Conservation (phyloP, 2,888 invertebrate genomes). For the Theretra japonica region DNA sequence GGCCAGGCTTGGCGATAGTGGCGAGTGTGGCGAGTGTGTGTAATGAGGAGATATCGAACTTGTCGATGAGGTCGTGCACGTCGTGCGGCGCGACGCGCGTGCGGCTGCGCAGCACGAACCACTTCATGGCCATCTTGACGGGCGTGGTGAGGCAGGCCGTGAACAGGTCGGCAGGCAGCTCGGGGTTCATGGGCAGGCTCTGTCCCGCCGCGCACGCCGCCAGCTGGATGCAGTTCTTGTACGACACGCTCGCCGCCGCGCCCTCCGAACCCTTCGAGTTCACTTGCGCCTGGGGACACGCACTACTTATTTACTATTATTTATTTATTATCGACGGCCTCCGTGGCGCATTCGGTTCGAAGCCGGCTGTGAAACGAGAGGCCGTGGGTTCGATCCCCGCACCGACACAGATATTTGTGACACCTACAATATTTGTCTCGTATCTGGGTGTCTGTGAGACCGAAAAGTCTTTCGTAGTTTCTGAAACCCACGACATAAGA, state of each 20-base stretch:
- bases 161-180: conserved; percentile 98
- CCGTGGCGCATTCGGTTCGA: no score
- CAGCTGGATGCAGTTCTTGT: conserved; percentile 97
- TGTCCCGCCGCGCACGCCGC: conserved; percentile 98
- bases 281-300: conserved; percentile 42
- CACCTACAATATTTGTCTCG: no score
- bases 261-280: conserved; percentile 39
- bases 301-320: no score
- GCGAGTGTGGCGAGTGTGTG: background rate
- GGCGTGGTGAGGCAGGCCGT: conserved; percentile 99
- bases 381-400: no score
- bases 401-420: no score
- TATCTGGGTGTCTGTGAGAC: no score
- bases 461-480: no score
- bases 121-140: conserved; percentile 97
- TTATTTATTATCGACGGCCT: no score
- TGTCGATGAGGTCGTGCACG: conserved; percentile 94
- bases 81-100: conserved; percentile 93
- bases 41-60: conserved; percentile 83
- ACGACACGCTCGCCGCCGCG: conserved; percentile 83
- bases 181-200: conserved; percentile 97
- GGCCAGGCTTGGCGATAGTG: no score
- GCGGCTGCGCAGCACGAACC: conserved; percentile 94
- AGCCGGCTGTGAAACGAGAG: no score
- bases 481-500: no score